phyloP scores from a whole-genome alignment of 2,797 vertebrate genomes.

The Sebastes cheni region DNA sequence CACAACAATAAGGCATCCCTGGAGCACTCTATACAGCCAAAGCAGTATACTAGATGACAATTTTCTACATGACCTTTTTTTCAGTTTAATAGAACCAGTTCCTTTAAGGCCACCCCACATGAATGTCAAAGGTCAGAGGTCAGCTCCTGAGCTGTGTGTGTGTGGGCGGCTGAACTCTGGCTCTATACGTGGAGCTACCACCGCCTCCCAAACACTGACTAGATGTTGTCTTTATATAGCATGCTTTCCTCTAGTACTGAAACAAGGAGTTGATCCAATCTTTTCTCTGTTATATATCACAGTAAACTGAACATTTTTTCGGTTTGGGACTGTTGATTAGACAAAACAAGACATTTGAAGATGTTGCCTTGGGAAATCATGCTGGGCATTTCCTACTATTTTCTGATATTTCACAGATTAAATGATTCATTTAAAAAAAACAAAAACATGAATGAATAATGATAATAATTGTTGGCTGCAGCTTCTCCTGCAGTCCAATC shows the following conservation, averaged over 20 bases:
- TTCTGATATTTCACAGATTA: not conserved
- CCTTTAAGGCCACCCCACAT: not conserved
- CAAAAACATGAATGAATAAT: not conserved
- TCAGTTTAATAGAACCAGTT: not conserved
- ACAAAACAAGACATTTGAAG: not conserved
- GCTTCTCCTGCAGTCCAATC: not conserved
- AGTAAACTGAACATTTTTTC: no score
- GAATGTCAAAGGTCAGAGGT: not conserved
- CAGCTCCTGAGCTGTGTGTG: no score
- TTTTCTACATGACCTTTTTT: no score
- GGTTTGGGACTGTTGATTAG: not conserved
- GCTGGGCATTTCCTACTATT: not conserved
- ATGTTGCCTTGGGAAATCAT: not conserved
- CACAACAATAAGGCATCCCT: accelerated
- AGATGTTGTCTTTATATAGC: not conserved
- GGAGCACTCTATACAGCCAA: no score
- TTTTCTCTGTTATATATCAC: not conserved
- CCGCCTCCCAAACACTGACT: not conserved
- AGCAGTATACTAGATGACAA: no score
- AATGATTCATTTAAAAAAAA: not conserved
- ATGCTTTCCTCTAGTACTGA: no score
- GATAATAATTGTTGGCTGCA: not conserved
- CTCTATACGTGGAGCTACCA: not conserved
- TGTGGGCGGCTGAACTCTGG: no score
- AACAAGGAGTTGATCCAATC: no score